Base-by-base conservation (phyloP, 1,140 invertebrate genomes). In the Drosophila nikananu region DNA sequence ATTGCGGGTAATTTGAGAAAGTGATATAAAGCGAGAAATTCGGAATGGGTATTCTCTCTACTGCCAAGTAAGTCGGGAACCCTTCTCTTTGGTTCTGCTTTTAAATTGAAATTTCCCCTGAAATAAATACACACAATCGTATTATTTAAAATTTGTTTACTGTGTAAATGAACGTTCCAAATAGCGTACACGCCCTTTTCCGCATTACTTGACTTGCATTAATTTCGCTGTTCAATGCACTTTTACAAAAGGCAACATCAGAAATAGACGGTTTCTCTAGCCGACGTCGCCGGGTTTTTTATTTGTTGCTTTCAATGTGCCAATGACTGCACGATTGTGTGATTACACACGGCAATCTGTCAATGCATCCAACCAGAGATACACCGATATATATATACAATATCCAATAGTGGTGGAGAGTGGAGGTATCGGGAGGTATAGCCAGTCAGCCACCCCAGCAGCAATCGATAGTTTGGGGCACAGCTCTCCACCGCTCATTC, bases 261-360 rank as follows among this genome's bases (percentile, higher is more conserved):
- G 79, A 86, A 86, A 87, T 83, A 82, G 71, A 78, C 60, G 46
- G 66, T 72, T 44, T 79, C 54, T 62, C 59, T 67, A 42, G 35
- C 58, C 37, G 25, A 19, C 9, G 44, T 25, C 54, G 30, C 51
- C 52, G 65, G 44, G 48, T 74, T 65, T 30, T 30, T 27, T 68
- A 55, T 41, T 68, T 60, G 51, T 48, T 44, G 80, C 54, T 60
- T 89, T 87, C 81, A 84, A 89, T 87, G 83, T 89, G 84, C 81
- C 84, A 87, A 87, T 87, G 84, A 87, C 84, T 89, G 77, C 81
- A 87, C 86, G 81, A 89, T 89, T 84, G 84, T 89, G 81, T 84
- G 80, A 87, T 89, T 87, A 89, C 54, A 76, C 68, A 70, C 81
- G 77, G 80, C 83, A 87, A 84, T 87, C 84, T 89, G 84, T 89